Evolutionary conservation across 2,113 vertebrate species (phyloP), one percentile per base, ranked within the genome.

Genomic region (Upupa epops): DNA sequence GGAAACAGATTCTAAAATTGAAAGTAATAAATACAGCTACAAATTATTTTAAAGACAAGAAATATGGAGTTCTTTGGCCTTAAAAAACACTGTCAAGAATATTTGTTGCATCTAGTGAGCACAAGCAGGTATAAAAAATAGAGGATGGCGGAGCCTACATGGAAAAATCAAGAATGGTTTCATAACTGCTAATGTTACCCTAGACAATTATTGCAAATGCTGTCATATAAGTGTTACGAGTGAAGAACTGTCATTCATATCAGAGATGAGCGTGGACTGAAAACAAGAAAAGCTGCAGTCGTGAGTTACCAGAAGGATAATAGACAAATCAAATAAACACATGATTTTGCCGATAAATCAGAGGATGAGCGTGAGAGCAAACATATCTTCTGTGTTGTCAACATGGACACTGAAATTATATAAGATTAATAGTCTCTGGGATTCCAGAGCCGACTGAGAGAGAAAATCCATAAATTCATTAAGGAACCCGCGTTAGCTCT

Each of bases 401-500:
- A 88, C 71, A 63, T 29, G 19, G n/a, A 88, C 89, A 89, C 16
- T 86, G 83, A 96, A 95, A 91, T 94, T 29, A 90, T 70, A 4
- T 63, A 92, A 88, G 85, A 94, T 95, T 94, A 96, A 96, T 94
- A 73, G 70, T 72, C 31, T 91, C 4, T 65, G 63, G 65, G 36
- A 92, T 83, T 94, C 51, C 49, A 92, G 46, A 79, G 49, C 58
- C 24, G 91, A 31, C 26, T 74, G 65, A 95, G 81, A 91, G 96
- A 86, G 69, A 93, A 97, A 96, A 97, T 96, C 88, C 78, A 95
- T 94, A 96, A 85, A 93, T 96, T 94, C 91, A 94, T 96, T 97
- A 95, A 95, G 65, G 69, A 95, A 88, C 17, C 8, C 86, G 26
- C 85, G 56, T 52, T 90, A 96, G 80, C 73, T 83, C 34, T 79